These are phyloP conservation scores for Platichthys flesus DNA, from an alignment of 2,113 vertebrate genomes.

Conservation along the genomic window DNA sequence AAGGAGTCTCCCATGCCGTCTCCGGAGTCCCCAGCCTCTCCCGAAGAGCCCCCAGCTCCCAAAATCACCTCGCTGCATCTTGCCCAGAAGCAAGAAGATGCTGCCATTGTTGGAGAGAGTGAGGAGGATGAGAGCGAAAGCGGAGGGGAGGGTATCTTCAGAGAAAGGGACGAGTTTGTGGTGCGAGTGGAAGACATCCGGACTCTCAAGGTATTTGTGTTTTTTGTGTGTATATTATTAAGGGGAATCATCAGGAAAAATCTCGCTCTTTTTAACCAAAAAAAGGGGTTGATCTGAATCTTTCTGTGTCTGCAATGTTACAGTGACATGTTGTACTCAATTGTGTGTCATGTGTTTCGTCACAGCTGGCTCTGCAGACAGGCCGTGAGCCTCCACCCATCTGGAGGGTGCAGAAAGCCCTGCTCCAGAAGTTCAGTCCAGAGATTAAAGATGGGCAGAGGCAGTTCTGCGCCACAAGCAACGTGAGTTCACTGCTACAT, in stretches of 20 bases:
- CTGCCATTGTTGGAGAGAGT: constrained; percentile 91
- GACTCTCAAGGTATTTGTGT: constrained; percentile 85
- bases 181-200: constrained; percentile 91
- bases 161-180: constrained; percentile 93
- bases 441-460: constrained; percentile 95
- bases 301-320: neutral
- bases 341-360: constrained; percentile 12
- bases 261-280: neutral
- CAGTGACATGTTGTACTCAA: neutral
- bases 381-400: constrained; percentile 92
- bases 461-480: constrained; percentile 94
- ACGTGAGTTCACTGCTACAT: constrained; percentile 82
- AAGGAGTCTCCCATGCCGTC: constrained; percentile 71
- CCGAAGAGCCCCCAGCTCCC: constrained; percentile 78
- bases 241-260: neutral
- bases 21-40: constrained; percentile 72
- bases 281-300: neutral
- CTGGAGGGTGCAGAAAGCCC: constrained; percentile 93
- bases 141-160: constrained; percentile 91
- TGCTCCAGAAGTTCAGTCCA: constrained; percentile 94
- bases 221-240: neutral
- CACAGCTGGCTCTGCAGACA: constrained; percentile 89
- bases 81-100: constrained; percentile 91
- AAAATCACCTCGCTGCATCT: constrained; percentile 87
- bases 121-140: constrained; percentile 93